Conservation (phyloP, 1,140 invertebrate species). For the Platyscapa corneri region DNA sequence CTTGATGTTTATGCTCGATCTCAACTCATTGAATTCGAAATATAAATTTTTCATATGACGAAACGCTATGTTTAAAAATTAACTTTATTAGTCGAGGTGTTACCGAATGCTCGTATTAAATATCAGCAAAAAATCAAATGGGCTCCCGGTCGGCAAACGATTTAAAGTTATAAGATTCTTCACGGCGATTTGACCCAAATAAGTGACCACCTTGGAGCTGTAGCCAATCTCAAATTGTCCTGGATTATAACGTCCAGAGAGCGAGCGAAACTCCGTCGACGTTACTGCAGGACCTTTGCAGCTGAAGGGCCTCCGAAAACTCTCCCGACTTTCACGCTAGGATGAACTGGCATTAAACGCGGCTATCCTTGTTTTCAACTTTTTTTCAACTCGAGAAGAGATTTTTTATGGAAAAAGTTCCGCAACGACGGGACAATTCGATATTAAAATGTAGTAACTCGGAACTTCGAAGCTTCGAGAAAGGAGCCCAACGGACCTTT, state of each 20-base stretch:
- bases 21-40: not conserved
- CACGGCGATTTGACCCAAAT: constrained; percentile 33
- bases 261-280: not conserved
- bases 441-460: not conserved
- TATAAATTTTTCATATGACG: not conserved
- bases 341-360: constrained; percentile 7
- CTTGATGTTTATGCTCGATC: not conserved
- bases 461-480: not conserved
- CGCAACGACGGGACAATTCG: not conserved
- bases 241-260: constrained; percentile 16
- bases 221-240: constrained; percentile 40
- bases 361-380: not conserved
- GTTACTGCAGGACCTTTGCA: not conserved
- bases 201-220: constrained; percentile 36
- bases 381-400: not conserved
- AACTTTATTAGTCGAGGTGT: constrained; percentile 3
- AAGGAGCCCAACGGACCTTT: too few relatives aligned
- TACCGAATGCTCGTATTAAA: constrained; percentile 13
- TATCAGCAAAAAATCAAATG: constrained; percentile 38
- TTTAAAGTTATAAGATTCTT: constrained; percentile 4
- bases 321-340: constrained; percentile 20
- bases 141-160: not conserved
- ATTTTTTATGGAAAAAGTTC: not conserved
- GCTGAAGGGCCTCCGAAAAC: constrained; percentile 1
- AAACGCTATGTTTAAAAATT: constrained; percentile 6